Evolutionary conservation across 2,797 vertebrate genomes (phyloP), one percentile per base, ranked within the genome.

Genomic region (Cetoscarus ocellatus): DNA sequence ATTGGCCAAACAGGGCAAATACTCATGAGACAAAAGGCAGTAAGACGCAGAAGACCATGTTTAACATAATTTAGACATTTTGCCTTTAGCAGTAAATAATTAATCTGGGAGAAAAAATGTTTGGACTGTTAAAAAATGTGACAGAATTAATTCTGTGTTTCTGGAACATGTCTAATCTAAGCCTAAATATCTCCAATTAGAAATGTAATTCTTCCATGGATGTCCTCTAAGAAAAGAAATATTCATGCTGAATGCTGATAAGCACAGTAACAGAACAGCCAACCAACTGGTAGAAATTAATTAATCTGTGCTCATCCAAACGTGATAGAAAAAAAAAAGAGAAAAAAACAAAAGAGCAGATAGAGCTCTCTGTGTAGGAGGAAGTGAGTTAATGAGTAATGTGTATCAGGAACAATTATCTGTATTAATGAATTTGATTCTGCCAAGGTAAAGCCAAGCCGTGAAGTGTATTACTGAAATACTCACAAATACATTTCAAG

Each of bases 321-420:
- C 18, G 54, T 6, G 3, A 39, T 40, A 13, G 17, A 48, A 57
- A 54, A 61, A 27, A 18, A 5, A 1, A 27, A 4, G 27, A 18
- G n/a, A n/a, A n/a, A n/a, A 49, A 70, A 62, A 67, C 34, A 73
- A 61, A 73, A 9, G 36, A 42, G 17, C 34, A 60, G 67, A 83
- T 70, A 60, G 75, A 67, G 8, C 6, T 3, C 47, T 61, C 6
- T 10, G 7, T 61, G 53, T 63, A 18, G 42, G 47, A 7, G 39
- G 60, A 67, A 58, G 54, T 42, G 39, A 54, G 49, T 70, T 79
- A 9, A 70, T 70, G 42, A 55, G 38, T 74, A 60, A 53, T 52
- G 17, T 70, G 43, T 54, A 63, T 80, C 67, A 73, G 50, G 61
- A 61, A 59, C 51, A 75, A 67, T 70, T 66, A 80, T 73, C 53